phyloP scores from a whole-genome alignment of 2,797 vertebrate species.

The Poecilia gillii region DNA sequence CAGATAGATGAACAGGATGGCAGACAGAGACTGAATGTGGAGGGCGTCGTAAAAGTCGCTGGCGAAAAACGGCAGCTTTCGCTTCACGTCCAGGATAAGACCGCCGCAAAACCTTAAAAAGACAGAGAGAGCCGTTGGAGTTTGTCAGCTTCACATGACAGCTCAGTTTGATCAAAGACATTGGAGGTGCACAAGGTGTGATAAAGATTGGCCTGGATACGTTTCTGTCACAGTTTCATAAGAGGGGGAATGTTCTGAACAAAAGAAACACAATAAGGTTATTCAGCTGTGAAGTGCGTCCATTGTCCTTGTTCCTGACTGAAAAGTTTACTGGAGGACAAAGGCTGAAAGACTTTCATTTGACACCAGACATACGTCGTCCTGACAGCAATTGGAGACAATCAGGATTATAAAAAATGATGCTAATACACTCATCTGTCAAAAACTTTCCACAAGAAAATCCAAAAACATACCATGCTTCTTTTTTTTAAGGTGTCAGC shows the following conservation, averaged over 20 bases:
- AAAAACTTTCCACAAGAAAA: not conserved
- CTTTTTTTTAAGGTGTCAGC: not conserved
- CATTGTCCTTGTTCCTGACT: slow-evolving; percentile 12
- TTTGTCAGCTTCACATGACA: not conserved
- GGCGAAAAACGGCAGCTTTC: slow-evolving; percentile 93
- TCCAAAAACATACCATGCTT: not conserved
- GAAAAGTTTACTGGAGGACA: not conserved
- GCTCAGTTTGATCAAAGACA: not conserved
- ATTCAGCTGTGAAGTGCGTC: not conserved
- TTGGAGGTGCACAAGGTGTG: not conserved
- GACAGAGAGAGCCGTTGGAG: not conserved
- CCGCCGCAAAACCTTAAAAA: slow-evolving; percentile 92
- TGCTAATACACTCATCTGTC: not conserved
- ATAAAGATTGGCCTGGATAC: not conserved
- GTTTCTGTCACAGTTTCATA: not conserved
- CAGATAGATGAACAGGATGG: slow-evolving; percentile 97
- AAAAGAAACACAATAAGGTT: not conserved
- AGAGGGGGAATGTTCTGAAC: not conserved
- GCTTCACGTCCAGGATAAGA: slow-evolving; percentile 92
- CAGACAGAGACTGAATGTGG: slow-evolving; percentile 95
- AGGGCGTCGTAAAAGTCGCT: slow-evolving; percentile 96
- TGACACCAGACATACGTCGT: not conserved
- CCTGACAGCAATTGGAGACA: not conserved
- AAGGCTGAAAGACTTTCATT: not conserved
- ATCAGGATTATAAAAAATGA: slow-evolving; percentile 8